These are phyloP conservation scores for Oreocharis arfaki DNA, from an alignment of 2,113 vertebrate genomes.

Conservation along the genomic window DNA sequence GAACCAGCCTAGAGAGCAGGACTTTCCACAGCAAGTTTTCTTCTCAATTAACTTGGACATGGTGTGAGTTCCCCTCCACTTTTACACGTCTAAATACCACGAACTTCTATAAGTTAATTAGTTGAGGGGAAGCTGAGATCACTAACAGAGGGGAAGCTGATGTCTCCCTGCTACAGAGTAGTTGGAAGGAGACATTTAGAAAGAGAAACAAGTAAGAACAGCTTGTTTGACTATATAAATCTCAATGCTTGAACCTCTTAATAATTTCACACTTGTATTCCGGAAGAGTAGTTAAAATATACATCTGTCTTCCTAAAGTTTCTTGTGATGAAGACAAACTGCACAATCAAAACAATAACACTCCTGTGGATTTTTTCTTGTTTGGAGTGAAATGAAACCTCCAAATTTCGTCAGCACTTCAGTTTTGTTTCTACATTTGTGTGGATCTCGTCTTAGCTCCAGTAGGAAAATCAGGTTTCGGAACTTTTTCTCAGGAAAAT, in stretches of 20 bases:
- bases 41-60: background rate
- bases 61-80: background rate
- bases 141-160: background rate
- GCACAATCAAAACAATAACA: background rate
- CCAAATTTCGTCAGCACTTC: background rate
- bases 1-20: background rate
- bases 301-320: background rate
- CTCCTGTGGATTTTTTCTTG: background rate
- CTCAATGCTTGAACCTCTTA: background rate
- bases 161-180: background rate
- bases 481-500: background rate
- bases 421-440: background rate
- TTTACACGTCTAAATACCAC: background rate
- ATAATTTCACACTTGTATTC: background rate
- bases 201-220: background rate
- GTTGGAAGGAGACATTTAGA: background rate
- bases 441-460: background rate
- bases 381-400: background rate
- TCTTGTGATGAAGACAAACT: background rate
- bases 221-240: background rate
- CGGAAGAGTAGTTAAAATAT: background rate
- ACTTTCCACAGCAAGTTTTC: background rate
- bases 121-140: background rate
- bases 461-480: background rate
- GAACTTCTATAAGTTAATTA: background rate